These are phyloP conservation scores for Echinometra lucunter DNA, from an alignment of 53 echinoderm and acorn worm species.

Conservation along the genomic window DNA sequence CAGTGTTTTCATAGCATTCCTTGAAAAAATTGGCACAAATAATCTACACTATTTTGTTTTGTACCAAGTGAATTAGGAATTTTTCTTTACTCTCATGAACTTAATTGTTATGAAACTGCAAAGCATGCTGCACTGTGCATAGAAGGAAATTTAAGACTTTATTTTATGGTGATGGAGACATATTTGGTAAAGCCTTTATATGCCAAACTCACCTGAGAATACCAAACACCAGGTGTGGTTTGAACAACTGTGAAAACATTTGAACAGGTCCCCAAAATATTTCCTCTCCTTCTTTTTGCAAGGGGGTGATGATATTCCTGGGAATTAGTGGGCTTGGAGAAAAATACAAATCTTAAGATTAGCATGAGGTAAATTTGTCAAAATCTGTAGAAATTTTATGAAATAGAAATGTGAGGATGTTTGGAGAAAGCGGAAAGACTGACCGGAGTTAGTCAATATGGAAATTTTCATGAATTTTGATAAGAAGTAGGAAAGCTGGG, in stretches of 20 bases:
- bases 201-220: conserved; percentile 22
- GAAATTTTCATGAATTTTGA: conserved; percentile 20
- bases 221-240: conserved; percentile 59
- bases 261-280: conserved; percentile 57
- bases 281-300: conserved; percentile 19
- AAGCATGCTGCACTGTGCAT: neutral
- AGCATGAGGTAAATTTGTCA: conserved; percentile 10
- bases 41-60: neutral
- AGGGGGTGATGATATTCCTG: conserved; percentile 35
- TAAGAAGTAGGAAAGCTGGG: neutral
- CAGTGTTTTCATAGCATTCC: neutral
- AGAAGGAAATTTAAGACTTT: neutral
- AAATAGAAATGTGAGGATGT: neutral
- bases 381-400: neutral
- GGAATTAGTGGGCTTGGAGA: neutral
- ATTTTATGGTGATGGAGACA: conserved; percentile 2
- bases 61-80: neutral
- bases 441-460: neutral
- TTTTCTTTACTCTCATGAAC: neutral
- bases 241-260: conserved; percentile 56
- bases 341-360: conserved; percentile 35
- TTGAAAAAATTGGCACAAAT: neutral
- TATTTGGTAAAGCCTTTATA: conserved; percentile 22
- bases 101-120: neutral
- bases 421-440: neutral